These are phyloP conservation scores for Drosophila neonasuta DNA, from an alignment of 2,888 invertebrate genomes.

Conservation along the genomic window DNA sequence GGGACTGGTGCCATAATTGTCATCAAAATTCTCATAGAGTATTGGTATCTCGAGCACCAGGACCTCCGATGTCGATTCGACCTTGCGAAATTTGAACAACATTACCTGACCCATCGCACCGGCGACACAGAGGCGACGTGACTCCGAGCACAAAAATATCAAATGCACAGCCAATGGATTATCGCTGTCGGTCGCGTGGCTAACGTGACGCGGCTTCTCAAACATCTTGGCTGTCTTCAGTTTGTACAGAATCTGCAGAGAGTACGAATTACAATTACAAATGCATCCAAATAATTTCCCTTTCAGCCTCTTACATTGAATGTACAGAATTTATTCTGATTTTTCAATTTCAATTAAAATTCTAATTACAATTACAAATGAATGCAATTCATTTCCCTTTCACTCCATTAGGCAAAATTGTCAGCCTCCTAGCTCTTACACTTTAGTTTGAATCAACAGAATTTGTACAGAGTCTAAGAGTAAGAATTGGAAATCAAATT, in stretches of 20 bases:
- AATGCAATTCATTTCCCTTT: no score
- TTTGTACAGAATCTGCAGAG: conserved; percentile 91
- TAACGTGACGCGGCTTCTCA: conserved; percentile 84
- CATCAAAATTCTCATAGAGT: conserved; percentile 91
- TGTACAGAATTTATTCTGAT: no score
- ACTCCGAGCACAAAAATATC: conserved; percentile 96
- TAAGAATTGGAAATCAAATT: no score
- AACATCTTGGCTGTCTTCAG: conserved; percentile 95
- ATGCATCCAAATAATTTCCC: no score
- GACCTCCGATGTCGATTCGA: conserved; percentile 92
- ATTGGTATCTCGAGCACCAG: conserved; percentile 93
- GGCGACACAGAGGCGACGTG: conserved; percentile 92
- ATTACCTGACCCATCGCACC: conserved; percentile 96
- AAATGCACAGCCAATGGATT: conserved; percentile 95
- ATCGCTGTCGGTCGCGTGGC: conserved; percentile 85
- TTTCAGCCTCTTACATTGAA: no score
- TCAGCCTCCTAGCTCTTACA: no score
- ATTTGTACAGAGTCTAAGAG: no score
- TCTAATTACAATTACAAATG: no score
- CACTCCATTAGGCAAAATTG: no score
- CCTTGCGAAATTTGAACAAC: conserved; percentile 96
- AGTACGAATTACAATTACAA: no score
- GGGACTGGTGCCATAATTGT: conserved; percentile 88
- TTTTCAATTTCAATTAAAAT: no score
- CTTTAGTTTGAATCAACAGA: no score